Percentiles rank a stretch among this genome's conserved stretches.
phyloP scores from a whole-genome alignment of 1,140 invertebrate species.

The Calycopis cecrops region DNA sequence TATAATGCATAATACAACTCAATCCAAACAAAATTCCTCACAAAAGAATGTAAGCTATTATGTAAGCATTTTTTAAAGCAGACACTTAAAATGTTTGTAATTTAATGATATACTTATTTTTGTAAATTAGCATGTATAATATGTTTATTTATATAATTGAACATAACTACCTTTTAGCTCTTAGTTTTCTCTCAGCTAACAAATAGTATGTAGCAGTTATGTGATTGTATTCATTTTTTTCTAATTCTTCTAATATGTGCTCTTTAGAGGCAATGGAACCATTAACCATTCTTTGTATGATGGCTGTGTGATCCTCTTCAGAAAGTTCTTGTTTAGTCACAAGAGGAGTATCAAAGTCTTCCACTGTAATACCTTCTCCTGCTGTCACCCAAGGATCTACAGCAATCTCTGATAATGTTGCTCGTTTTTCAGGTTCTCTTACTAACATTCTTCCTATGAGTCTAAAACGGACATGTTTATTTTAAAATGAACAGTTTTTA shows the following conservation, averaged over 20 bases:
- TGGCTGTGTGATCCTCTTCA: conserved; percentile 94
- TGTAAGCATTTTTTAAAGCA: too few species aligned
- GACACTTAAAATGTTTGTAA: too few species aligned
- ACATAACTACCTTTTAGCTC: conserved; percentile 75
- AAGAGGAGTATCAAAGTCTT: conserved; percentile 63
- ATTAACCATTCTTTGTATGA: conserved; percentile 97
- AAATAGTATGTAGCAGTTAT: conserved; percentile 99
- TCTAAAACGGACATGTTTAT: conserved; percentile 65
- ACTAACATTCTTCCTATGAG: conserved; percentile 95
- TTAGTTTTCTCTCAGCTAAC: conserved; percentile 93
- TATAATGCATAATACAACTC: too few species aligned
- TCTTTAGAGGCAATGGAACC: conserved; percentile 95
- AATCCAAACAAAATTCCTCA: too few species aligned
- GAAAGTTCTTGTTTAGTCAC: conserved; percentile 64
- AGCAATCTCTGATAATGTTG: conserved; percentile 91
- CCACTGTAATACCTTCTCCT: conserved; percentile 64
- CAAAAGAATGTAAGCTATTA: too few species aligned
- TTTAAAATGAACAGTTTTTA: not conserved
- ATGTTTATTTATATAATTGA: conserved; percentile 1
- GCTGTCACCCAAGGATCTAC: conserved; percentile 89
- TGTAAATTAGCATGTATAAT: not conserved
- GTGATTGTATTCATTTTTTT: conserved; percentile 98
- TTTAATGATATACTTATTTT: too few species aligned
- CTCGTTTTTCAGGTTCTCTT: conserved; percentile 92
- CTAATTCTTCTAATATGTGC: conserved; percentile 92